Evolutionary conservation across 2,797 vertebrate species (phyloP).

Genomic region (Coregonus sp.): DNA sequence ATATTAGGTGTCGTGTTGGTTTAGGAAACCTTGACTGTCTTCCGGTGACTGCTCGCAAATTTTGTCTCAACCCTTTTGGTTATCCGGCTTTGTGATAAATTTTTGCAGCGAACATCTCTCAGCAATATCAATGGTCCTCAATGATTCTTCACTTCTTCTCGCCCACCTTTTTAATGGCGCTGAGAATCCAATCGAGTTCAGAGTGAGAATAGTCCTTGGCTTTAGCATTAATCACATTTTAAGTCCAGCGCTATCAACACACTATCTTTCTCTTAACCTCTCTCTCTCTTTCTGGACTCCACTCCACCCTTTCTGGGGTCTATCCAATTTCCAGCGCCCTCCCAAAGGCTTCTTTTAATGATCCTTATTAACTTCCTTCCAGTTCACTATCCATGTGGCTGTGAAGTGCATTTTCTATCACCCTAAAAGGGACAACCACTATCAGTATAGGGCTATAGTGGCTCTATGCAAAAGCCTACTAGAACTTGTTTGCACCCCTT

Average conservation of each 20-base stretch:
- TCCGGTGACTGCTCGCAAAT: neutral
- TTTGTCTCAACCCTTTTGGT: neutral
- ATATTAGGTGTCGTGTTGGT: no score
- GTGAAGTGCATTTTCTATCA: neutral
- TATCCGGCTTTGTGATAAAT: conserved; percentile 9
- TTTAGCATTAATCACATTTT: no score
- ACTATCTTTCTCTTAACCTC: conserved; percentile 7
- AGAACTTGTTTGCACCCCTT: no score
- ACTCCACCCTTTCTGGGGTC: neutral
- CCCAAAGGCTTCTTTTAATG: neutral
- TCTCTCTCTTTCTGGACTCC: neutral
- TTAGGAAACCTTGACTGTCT: neutral
- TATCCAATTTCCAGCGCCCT: neutral
- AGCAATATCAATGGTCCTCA: neutral
- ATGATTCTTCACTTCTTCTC: neutral
- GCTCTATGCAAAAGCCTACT: no score
- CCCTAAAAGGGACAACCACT: neutral
- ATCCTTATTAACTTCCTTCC: neutral
- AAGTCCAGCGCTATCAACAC: no score
- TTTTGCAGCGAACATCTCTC: neutral
- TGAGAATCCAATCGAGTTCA: no score
- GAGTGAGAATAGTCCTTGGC: no score
- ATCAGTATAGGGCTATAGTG: no score
- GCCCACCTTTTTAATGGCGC: no score
- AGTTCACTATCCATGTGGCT: neutral